phyloP scores from a whole-genome alignment of 2,797 vertebrate species.

The Mionectes olivaceus region DNA sequence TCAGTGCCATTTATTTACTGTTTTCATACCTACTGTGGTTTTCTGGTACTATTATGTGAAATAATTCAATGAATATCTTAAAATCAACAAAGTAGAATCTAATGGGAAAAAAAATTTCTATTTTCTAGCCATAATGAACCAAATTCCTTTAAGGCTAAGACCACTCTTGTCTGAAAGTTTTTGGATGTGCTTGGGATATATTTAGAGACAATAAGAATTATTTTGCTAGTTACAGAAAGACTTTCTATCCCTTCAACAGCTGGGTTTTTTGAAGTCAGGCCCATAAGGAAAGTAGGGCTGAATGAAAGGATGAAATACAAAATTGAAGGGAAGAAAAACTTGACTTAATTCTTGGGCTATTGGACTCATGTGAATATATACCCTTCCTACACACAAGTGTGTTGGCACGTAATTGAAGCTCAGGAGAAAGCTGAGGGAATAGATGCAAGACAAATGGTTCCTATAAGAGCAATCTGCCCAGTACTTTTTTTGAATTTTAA shows the following conservation, averaged over 20 bases:
- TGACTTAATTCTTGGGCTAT: neutral
- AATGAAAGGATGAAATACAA: neutral
- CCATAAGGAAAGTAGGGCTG: neutral
- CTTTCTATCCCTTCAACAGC: neutral
- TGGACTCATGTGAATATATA: neutral
- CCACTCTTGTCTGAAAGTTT: neutral
- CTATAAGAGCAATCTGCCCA: neutral
- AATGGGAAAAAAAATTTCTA: neutral
- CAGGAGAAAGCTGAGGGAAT: neutral
- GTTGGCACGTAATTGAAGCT: neutral
- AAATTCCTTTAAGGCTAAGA: neutral
- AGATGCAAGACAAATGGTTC: neutral
- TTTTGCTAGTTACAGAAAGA: neutral
- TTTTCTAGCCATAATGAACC: neutral
- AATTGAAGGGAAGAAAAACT: neutral
- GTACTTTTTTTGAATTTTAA: neutral
- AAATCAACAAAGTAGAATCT: neutral
- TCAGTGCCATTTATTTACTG: neutral
- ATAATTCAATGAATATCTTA: neutral
- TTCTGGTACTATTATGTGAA: neutral
- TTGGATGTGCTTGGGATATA: neutral
- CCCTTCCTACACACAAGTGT: neutral
- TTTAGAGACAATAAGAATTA: neutral
- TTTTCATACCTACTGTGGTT: neutral
- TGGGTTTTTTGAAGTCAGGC: neutral